Percentiles rank a stretch among this genome's conserved stretches.
Conservation (phyloP, 2,888 invertebrate species). For the Dicyrtomina minuta region DNA sequence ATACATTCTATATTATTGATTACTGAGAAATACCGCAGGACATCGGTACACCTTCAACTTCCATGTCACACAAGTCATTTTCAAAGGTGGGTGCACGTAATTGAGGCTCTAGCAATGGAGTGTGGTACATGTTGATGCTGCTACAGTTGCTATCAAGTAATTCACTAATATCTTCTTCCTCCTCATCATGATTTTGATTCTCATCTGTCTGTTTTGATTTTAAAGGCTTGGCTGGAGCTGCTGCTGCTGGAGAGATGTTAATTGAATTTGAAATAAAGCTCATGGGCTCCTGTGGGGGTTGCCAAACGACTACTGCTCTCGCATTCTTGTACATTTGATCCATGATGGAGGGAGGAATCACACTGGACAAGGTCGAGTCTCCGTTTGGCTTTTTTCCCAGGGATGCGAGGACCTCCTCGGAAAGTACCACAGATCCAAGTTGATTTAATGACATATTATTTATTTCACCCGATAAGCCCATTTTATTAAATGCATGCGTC, state of each 20-base stretch:
- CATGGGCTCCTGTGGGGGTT: slow-evolving; percentile 33
- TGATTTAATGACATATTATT: slow-evolving; percentile 1
- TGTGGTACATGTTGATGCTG: neutral
- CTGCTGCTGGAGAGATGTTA: too few species aligned
- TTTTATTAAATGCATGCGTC: neutral
- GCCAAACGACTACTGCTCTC: slow-evolving; percentile 44
- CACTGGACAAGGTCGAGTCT: slow-evolving; percentile 9
- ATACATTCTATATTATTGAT: too few species aligned
- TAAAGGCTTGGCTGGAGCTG: too few species aligned
- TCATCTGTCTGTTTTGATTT: neutral
- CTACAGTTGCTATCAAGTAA: neutral
- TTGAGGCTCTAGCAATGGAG: too few species aligned
- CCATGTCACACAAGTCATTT: too few species aligned
- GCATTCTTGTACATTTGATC: slow-evolving; percentile 28
- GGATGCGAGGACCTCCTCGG: slow-evolving; percentile 41
- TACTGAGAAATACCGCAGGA: too few species aligned
- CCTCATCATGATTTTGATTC: neutral
- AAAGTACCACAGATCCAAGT: slow-evolving; percentile 41
- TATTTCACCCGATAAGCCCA: neutral
- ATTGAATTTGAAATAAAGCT: too few species aligned
- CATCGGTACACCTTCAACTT: too few species aligned
- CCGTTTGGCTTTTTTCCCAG: slow-evolving; percentile 37
- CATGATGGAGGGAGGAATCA: slow-evolving; percentile 29
- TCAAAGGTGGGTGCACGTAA: too few species aligned
- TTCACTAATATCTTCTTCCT: neutral